Conservation (phyloP, 2,888 invertebrate genomes). For the Cataglyphis albicans region DNA sequence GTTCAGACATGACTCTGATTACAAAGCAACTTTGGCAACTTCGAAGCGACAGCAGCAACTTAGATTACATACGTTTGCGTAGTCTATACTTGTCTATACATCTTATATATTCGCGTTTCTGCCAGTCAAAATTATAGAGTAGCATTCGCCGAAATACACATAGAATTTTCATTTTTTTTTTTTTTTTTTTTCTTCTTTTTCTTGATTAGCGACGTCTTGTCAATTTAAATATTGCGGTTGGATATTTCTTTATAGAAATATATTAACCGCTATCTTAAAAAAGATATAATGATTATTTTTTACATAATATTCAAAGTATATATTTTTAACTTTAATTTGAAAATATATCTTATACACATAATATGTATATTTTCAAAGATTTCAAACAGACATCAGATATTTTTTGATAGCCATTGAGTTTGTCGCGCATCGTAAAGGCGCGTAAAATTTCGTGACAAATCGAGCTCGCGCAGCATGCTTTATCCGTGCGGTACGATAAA, state of each 20-base stretch:
- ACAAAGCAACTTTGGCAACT: conserved; percentile 10
- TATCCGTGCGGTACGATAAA: conserved; percentile 59
- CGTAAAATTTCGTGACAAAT: conserved; percentile 12
- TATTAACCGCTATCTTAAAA: neutral
- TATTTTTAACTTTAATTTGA: neutral
- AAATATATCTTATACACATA: neutral
- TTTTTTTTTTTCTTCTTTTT: neutral
- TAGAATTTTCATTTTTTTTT: conserved; percentile 1
- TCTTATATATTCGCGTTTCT: neutral
- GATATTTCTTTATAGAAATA: neutral
- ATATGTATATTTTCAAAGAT: neutral
- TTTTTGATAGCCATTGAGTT: neutral
- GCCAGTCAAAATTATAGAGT: neutral
- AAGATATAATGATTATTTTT: neutral
- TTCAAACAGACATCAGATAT: neutral
- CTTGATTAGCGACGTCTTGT: neutral
- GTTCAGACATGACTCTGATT: neutral
- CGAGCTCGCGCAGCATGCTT: neutral
- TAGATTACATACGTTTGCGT: neutral
- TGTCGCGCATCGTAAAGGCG: neutral
- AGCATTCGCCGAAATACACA: neutral
- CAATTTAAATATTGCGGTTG: neutral
- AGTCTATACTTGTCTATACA: neutral
- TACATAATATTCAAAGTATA: neutral
- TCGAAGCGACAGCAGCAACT: neutral